phyloP scores from a whole-genome alignment of 1,140 invertebrate genomes.

The Drosophila ogumai region DNA sequence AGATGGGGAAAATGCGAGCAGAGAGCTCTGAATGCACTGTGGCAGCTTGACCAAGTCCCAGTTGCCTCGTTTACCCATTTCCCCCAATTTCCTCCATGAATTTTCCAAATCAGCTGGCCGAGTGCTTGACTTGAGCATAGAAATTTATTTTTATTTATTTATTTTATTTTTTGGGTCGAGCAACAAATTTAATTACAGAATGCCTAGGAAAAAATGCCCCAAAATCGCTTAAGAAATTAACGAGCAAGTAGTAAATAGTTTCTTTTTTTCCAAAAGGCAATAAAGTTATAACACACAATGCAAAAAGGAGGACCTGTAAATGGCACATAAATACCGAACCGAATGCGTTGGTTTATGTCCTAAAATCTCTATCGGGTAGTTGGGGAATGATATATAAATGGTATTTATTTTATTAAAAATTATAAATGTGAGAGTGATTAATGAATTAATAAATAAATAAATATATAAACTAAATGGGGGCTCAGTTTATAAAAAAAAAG shows the following conservation, averaged over 20 bases:
- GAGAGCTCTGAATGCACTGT: conserved; percentile 46
- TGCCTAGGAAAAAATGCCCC: conserved; percentile 5
- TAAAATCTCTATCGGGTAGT: not conserved
- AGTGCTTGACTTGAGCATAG: conserved; percentile 11
- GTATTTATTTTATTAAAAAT: not conserved
- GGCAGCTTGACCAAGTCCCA: conserved; percentile 61
- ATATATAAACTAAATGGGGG: no score
- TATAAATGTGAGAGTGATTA: not conserved
- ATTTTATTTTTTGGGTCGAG: not conserved
- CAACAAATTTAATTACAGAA: conserved; percentile 40
- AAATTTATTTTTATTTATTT: not conserved
- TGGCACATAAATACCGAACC: conserved; percentile 37
- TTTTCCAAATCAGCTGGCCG: conserved; percentile 48
- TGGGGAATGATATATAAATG: not conserved
- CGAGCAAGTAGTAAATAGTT: conserved; percentile 63
- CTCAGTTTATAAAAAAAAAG: no score
- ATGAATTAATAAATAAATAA: not conserved
- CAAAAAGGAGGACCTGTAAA: conserved; percentile 14
- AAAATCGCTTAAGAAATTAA: conserved; percentile 63
- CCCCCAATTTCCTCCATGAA: conserved; percentile 57
- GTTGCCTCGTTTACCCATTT: conserved; percentile 62
- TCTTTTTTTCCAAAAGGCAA: conserved; percentile 18
- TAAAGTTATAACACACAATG: conserved; percentile 43
- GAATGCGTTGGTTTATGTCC: conserved; percentile 44
- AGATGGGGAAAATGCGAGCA: conserved; percentile 1